Base-by-base conservation (phyloP, 2,113 vertebrate genomes). In the Arenaria interpres region DNA sequence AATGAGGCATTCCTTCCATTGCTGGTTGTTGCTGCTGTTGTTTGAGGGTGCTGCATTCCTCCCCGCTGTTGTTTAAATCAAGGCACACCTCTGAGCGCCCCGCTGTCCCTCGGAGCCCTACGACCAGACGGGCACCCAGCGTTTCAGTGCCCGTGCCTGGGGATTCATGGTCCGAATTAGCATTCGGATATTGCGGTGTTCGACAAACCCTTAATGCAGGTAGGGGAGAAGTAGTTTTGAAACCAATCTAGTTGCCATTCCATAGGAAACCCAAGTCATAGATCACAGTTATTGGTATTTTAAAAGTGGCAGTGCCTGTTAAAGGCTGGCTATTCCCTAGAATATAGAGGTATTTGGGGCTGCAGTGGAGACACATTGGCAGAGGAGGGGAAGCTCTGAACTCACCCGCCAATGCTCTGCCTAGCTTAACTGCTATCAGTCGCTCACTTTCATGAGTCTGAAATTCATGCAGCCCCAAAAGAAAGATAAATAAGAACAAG, bases 401-500 rank as follows among this genome's bases (percentile, higher is more conserved):
- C 85, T 78, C 91, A 84, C 89, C 93, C 97, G 95, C 94, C 94
- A 88, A 20, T 83, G 93, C 66, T 97, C 93, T 94, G 80, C 91
- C 86, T 83, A 39, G 88, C 89, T 96, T 96, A 96, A 96, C 95
- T 98, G 97, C 97, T 98, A 89, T 97, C 95, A 93, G 94, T 98
- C 50, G 53, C 97, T 97, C 94, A 89, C 97, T 97, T 98, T 97
- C 96, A 97, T 85, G 97, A 96, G 97, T 93, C 96, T 98, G 96
- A 98, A 96, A 97, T 98, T 95, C 96, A 95, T 96, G 94, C 85
- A 93, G 96, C 96, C 90, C 95, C 95, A 94, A 94, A 98, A 98
- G 97, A 97, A 98, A 98, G 98, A 98, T 98, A 98, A 98, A 98
- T 98, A 98, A 98, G 92, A 96, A 24, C 92, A 95, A 97, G 98